Base-by-base conservation (phyloP, 2,113 vertebrate genomes). In the Tetraodon nigroviridis region DNA sequence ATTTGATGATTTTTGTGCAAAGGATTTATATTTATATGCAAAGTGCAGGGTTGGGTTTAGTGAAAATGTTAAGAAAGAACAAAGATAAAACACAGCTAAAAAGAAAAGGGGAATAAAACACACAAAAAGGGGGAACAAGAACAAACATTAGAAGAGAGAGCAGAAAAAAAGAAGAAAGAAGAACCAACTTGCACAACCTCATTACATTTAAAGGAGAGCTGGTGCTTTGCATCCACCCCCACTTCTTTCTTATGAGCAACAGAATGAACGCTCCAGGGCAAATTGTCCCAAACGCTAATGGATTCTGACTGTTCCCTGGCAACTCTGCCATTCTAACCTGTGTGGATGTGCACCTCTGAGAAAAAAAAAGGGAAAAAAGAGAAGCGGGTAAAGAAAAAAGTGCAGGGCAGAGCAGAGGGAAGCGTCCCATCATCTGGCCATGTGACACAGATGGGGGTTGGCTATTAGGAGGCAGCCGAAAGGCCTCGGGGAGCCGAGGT, bases 291-390 rank as follows among this genome's bases (percentile, higher is more conserved):
- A 96, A 94, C 94, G 92, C 93, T 99, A 99, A 99, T 98, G 94
- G 94, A 92, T 98, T 98, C 92, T 99, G 96, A 99, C 96, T 97
- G 95, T 96, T 99, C 94, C 95, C 92, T 97, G 95, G 96, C 96
- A 99, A 97, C 95, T 94, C 93, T 83, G 90, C 93, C 93, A 94
- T 94, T 95, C 93, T 94, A 97, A 98, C 95, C 95, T 97, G 94
- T 91, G 93, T 92, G 87, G 91, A 96, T 93, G 91, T 93, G 90
- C 92, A 92, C 92, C 92, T 93, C 92, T 90, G 89, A 64, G 79
- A 72, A 81, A 79, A 61, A 72, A 82, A 78, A 68, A 64, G n/a
- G n/a, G n/a, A n/a, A n/a, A n/a, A n/a, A n/a, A n/a, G n/a, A n/a
- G n/a, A n/a, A n/a, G n/a, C 51, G 63, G 74, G 69, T 65, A 50